These are phyloP conservation scores for Phoxinus phoxinus DNA, from an alignment of 2,113 vertebrate species.

Conservation along the genomic window DNA sequence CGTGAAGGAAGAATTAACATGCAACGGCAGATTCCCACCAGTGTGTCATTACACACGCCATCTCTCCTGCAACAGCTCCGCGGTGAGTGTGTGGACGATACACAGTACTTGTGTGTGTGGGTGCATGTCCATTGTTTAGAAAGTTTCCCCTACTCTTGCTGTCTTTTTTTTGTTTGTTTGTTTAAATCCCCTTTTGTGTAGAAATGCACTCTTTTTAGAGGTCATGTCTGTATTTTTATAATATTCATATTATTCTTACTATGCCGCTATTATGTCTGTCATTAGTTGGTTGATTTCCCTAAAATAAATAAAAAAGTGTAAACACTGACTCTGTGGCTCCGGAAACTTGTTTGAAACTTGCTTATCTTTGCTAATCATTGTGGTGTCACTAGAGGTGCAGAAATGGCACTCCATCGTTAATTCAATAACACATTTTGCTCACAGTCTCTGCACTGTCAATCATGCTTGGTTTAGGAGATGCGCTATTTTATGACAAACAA, in stretches of 20 bases:
- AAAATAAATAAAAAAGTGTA: too few species aligned
- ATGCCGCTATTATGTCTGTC: not conserved
- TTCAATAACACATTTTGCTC: not conserved
- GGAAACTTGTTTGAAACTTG: too few species aligned
- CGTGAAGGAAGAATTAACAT: constrained; percentile 89
- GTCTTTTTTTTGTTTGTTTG: too few species aligned
- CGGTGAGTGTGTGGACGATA: constrained; percentile 26
- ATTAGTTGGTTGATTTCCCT: not conserved
- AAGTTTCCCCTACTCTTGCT: not conserved
- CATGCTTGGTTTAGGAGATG: not conserved
- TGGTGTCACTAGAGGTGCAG: too few species aligned
- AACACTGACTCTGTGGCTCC: too few species aligned
- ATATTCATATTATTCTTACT: not conserved
- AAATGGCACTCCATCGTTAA: too few species aligned
- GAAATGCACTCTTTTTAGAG: not conserved
- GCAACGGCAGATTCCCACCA: constrained; percentile 92
- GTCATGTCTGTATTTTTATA: not conserved
- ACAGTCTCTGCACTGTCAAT: not conserved
- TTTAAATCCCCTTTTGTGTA: not conserved
- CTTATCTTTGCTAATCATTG: too few species aligned
- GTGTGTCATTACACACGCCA: constrained; percentile 72
- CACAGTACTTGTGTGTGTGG: constrained; percentile 34
- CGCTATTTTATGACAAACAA: not conserved
- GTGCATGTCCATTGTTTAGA: not conserved
- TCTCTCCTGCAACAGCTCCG: constrained; percentile 65